Evolutionary conservation across 2,888 invertebrate species (phyloP).

Genomic region (Phyto melanocephala): DNA sequence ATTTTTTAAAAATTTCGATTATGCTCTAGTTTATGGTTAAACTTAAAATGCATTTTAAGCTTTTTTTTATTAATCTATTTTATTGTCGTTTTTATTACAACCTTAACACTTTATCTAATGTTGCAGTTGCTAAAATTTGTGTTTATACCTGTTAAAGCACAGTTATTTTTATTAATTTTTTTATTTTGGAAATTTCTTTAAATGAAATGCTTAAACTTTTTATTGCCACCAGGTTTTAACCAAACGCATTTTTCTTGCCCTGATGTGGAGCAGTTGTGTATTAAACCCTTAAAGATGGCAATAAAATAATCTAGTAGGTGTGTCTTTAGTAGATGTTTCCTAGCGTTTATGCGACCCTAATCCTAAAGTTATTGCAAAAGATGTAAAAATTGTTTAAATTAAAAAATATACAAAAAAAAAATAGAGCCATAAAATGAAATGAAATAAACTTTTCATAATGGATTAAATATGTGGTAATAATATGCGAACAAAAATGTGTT

Average conservation of each 20-base stretch:
- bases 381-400: not conserved
- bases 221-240: no score
- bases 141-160: not conserved
- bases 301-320: not conserved
- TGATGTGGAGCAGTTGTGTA: not conserved
- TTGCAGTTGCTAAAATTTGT: not conserved
- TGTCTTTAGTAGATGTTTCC: not conserved
- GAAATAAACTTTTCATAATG: not conserved
- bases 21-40: no score
- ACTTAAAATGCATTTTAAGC: not conserved
- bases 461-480: not conserved
- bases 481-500: not conserved
- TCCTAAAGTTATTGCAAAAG: not conserved
- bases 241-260: not conserved
- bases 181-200: not conserved
- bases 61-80: not conserved
- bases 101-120: not conserved
- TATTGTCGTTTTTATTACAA: not conserved
- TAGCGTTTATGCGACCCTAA: not conserved
- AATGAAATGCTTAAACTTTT: not conserved
- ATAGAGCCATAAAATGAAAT: not conserved
- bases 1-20: not conserved
- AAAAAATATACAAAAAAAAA: not conserved
- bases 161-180: not conserved
- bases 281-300: not conserved